Conservation (phyloP, 2,113 vertebrate species). For the Callaeas wilsoni region DNA sequence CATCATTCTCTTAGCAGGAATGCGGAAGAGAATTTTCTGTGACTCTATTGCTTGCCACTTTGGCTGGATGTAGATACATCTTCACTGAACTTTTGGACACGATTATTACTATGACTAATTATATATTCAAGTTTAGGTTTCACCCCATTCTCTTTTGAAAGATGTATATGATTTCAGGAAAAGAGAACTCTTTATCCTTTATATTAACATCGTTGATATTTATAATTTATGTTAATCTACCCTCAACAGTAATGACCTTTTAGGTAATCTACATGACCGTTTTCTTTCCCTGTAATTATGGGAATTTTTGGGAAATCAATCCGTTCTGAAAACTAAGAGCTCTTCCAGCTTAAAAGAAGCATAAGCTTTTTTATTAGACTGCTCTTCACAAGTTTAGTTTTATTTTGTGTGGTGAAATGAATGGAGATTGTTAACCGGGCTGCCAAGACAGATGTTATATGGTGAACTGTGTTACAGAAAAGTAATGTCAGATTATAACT, state of each 20-base stretch:
- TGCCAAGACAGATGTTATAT: background rate
- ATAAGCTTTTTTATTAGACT: background rate
- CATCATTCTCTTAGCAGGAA: background rate
- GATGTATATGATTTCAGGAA: background rate
- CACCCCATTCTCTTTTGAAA: background rate
- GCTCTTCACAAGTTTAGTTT: background rate
- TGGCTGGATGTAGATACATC: background rate
- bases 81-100: background rate
- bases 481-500: slow-evolving; percentile 3
- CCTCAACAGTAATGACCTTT: background rate
- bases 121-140: background rate
- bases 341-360: background rate
- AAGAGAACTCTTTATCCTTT: background rate
- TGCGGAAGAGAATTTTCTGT: background rate
- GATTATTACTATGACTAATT: background rate
- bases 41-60: background rate
- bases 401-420: background rate
- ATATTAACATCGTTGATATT: background rate
- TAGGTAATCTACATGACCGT: background rate
- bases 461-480: background rate
- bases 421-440: background rate
- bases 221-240: background rate
- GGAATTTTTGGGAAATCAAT: background rate
- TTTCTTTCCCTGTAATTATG: background rate
- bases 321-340: background rate